Evolutionary conservation across 2,888 invertebrate genomes (phyloP), one percentile per base, ranked within the genome.

Genomic region (Esperia sulphurella): DNA sequence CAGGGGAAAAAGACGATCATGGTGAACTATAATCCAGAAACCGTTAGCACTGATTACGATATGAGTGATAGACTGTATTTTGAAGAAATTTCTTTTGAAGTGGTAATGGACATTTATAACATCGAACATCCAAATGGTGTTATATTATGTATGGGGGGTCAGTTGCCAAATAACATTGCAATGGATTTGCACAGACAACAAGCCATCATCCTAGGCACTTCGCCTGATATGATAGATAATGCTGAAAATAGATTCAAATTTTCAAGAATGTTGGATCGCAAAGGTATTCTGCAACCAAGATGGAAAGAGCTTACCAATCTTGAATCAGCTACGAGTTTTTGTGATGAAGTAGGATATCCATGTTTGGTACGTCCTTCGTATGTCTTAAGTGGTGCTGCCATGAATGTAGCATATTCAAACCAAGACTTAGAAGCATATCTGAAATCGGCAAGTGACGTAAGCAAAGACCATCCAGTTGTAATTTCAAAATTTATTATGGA

Each of bases 171-270:
- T 79, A 99, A 99, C 75, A 99, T 99, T 60, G 99, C 99, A n/a
- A 98, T 99, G 96, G 96, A 97, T 82, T 90, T 99, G 54, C 97
- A 98, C 76, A 91, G 96, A 40, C 96, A 96, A 71, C 94, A 96
- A 78, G 98, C 97, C 6, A 91, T 93, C 59, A 98, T 99, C 50
- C 89, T 99, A 46, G 98, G 99, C 21, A 98, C 98, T 0, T 97
- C 97, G 0, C 98, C 99, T 0, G 98, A 98, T 72, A 96, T 95
- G 61, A 97, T 99, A 47, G 99, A 99, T 78, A 95, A 96, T 48
- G 99, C 99, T 10, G 99, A 99, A 83, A 99, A 99, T 81, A 92
- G 99, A 46, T 99, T 98, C 84, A 99, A 99, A 79, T 99, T 99
- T 85, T 98, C 98, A 0, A 92, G 99, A 63, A 97, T 98, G 95